Conservation (phyloP, 2,113 vertebrate species). For the Progne subis region DNA sequence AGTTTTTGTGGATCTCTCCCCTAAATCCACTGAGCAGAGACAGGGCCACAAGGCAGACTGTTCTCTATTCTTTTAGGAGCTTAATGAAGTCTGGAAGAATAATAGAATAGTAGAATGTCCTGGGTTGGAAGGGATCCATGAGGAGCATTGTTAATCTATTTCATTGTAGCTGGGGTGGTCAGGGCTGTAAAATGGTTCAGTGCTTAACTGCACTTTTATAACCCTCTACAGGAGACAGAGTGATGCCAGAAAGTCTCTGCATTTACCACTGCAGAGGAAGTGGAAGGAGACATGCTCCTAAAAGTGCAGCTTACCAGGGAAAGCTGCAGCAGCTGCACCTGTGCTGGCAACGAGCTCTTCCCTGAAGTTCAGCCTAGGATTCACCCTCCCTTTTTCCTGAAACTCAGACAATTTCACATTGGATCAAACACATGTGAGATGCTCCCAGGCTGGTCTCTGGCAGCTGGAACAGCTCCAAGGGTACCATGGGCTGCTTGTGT, state of each 20-base stretch:
- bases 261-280: background rate
- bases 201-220: background rate
- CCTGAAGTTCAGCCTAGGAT: background rate
- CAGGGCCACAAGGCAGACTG: background rate
- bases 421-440: background rate
- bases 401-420: background rate
- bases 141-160: background rate
- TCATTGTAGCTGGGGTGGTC: background rate
- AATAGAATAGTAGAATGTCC: background rate
- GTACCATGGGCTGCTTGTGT: background rate
- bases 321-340: background rate
- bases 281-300: background rate
- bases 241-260: background rate
- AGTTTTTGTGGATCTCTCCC: background rate
- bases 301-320: background rate
- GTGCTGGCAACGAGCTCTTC: background rate
- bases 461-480: background rate
- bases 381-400: background rate
- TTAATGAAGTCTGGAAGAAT: background rate
- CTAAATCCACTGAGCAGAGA: background rate
- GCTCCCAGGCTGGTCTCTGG: background rate
- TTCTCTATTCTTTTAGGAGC: background rate
- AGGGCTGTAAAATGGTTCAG: background rate
- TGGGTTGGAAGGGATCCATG: background rate
- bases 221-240: background rate